Evolutionary conservation across 2,113 vertebrate species (phyloP), one percentile per base, ranked within the genome.

Genomic region (Callipepla squamata): DNA sequence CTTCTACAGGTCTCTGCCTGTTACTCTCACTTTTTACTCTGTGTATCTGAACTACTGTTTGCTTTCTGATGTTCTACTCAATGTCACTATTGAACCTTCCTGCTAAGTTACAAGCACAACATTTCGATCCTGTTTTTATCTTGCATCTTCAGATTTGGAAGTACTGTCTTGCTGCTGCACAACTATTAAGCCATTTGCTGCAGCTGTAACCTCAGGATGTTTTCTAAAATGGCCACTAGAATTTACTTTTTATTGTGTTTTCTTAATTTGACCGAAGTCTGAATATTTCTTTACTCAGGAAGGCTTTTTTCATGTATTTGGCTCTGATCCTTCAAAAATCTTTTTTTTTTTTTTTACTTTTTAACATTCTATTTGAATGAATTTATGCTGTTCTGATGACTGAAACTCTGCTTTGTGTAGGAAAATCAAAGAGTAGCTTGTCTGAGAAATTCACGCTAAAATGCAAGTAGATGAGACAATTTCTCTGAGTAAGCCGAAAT

Each of bases 401-500:
- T 30, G 36, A 36, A 76, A 32, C 26, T 76, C 19, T 87, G 12
- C 26, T 81, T 80, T 84, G 18, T 85, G 7, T 63, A 53, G 61
- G 53, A 68, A 91, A 61, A 72, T 87, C 34, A 57, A 13, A 57
- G 26, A 83, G 34, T 58, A 73, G 19, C 42, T 85, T 95, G 30
- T 82, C 51, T 87, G 55, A 80, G 72, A 87, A 88, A 74, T 72
- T 83, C 57, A 44, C 22, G n/a, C 61, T 72, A 44, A 87, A 89
- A 80, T 72, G 57, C 61, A 72, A 78, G 65, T 34, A 91, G 47
- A 45, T 61, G 28, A 77, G 25, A 68, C 4, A 0, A 42, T 89
- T 88, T 90, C 34, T 90, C 63, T 25, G 65, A 93, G 51, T 68
- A 94, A 88, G 85, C 81, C 81, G 57, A 87, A 96, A 78, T 59